phyloP scores from a whole-genome alignment of 2,888 invertebrate genomes.

The Scaptomyza parva region DNA sequence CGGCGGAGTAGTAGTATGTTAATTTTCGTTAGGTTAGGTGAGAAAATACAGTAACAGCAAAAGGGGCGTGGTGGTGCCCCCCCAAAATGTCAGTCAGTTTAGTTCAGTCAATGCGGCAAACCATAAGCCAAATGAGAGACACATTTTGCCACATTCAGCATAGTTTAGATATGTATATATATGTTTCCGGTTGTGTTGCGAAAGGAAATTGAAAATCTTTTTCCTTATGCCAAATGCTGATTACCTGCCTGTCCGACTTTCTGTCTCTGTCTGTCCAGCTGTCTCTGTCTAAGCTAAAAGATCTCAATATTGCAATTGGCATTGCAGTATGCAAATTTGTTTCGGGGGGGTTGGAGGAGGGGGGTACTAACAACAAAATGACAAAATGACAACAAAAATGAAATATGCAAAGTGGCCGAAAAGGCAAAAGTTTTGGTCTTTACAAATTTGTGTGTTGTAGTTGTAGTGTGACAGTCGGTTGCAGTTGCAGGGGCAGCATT shows the following conservation, averaged over 20 bases:
- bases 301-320: conserved; percentile 16
- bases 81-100: too few species aligned
- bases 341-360: too few species aligned
- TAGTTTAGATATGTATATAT: neutral
- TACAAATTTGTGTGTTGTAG: too few species aligned
- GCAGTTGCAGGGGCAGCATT: too few species aligned
- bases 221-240: conserved; percentile 33
- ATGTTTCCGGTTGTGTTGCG: neutral
- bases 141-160: conserved; percentile 20
- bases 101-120: conserved; percentile 41
- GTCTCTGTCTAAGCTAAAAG: neutral
- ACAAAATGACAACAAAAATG: conserved; percentile 12
- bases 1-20: conserved; percentile 75
- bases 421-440: neutral
- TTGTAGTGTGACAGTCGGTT: too few species aligned
- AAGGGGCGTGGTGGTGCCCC: conserved; percentile 58
- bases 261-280: neutral
- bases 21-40: conserved; percentile 50
- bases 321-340: conserved; percentile 22
- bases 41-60: conserved; percentile 63
- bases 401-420: conserved; percentile 13
- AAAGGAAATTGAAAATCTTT: conserved; percentile 23
- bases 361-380: too few species aligned
- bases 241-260: neutral
- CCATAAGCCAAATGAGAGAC: conserved; percentile 49